Evolutionary conservation across 2,113 vertebrate genomes (phyloP).

Genomic region (Oxygymnocypris stewartii): DNA sequence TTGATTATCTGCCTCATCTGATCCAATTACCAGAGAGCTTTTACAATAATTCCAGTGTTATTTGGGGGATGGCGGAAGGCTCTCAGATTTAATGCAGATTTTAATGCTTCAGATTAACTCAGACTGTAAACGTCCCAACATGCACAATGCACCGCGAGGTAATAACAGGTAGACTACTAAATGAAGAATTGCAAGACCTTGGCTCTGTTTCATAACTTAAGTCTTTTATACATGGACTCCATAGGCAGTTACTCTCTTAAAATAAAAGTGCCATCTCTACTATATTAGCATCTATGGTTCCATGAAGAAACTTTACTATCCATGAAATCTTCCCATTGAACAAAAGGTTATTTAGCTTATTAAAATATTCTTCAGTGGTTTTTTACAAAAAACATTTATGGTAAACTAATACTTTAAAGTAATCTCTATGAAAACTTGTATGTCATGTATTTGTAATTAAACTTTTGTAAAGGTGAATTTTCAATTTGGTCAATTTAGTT

Average conservation of each 20-base stretch:
- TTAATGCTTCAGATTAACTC: conserved; percentile 17
- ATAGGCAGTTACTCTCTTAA: neutral
- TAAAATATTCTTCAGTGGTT: too few species aligned
- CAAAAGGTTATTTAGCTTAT: too few species aligned
- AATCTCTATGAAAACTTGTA: neutral
- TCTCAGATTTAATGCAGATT: neutral
- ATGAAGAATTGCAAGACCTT: neutral
- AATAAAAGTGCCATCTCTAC: neutral
- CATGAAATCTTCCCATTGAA: neutral
- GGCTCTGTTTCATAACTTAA: conserved; percentile 3
- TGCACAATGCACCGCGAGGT: neutral
- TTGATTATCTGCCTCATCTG: conserved; percentile 49
- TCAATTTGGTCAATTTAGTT: too few species aligned
- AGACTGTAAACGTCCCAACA: neutral
- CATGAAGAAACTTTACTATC: too few species aligned
- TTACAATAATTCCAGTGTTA: conserved; percentile 34
- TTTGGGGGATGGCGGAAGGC: conserved; percentile 1
- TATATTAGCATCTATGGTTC: neutral
- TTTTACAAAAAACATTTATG: too few species aligned
- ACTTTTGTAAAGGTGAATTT: too few species aligned
- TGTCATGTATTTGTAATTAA: too few species aligned
- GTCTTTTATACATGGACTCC: neutral
- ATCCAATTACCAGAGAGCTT: conserved; percentile 46
- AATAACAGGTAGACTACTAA: neutral
- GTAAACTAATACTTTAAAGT: too few species aligned